phyloP scores from a whole-genome alignment of 2,888 invertebrate species.

The Philereme vetulata region DNA sequence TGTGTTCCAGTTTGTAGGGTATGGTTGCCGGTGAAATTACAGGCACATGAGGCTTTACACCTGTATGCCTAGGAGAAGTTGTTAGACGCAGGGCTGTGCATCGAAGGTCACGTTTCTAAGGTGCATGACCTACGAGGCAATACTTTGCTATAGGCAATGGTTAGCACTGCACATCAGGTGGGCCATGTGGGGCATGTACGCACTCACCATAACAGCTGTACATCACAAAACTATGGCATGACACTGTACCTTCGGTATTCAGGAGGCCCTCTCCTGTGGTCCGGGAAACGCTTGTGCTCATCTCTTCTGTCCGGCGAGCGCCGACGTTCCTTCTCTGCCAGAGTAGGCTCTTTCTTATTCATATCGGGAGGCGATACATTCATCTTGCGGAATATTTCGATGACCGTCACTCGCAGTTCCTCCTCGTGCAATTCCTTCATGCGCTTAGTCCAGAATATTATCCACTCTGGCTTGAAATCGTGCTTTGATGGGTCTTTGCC shows the following conservation, averaged over 20 bases:
- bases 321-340: conserved; percentile 23
- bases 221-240: too few species aligned
- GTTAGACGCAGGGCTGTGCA: too few species aligned
- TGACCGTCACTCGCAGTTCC: conserved; percentile 86
- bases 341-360: conserved; percentile 34
- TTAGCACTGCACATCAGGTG: too few species aligned
- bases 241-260: conserved; percentile 32
- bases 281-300: conserved; percentile 7
- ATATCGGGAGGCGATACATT: conserved; percentile 66
- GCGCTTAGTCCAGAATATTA: conserved; percentile 91
- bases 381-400: conserved; percentile 87
- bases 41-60: too few species aligned
- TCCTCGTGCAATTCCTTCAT: conserved; percentile 91
- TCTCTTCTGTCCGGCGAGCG: conserved; percentile 27
- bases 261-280: conserved; percentile 30
- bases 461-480: conserved; percentile 96
- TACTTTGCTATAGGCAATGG: too few species aligned
- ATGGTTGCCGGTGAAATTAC: too few species aligned
- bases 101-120: too few species aligned
- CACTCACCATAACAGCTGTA: too few species aligned
- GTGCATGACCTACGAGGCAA: too few species aligned
- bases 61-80: too few species aligned
- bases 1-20: too few species aligned
- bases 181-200: too few species aligned
- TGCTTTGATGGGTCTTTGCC: conserved; percentile 90